Base-by-base conservation (phyloP, 2,113 vertebrate genomes). In the Boleophthalmus pectinirostris region DNA sequence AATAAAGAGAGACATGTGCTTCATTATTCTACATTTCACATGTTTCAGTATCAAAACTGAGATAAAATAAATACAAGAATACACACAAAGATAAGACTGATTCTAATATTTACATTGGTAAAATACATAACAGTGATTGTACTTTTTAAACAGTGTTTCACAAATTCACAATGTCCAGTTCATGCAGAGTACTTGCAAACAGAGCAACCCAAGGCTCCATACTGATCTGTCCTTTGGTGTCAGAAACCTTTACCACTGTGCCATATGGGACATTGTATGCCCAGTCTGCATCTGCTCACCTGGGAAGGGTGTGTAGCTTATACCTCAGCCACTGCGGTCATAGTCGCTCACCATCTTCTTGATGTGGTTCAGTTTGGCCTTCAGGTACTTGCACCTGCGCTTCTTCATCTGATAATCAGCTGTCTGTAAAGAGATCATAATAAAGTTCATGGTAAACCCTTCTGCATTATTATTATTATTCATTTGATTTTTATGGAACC, bases 261-360 rank as follows among this genome's bases (percentile, higher is more conserved):
- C 3, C 0, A 16, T 29, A 38, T 8, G 29, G 1, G 11, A 35
- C 33, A 16, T 1, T 60, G 72, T 77, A 23, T n/a, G 11, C 58
- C 56, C 0, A 54, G 72, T 75, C 25, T n/a, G 11, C 58, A 51
- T 53, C 35, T 57, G 67, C 67, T 12, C 16, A 18, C 12, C 5
- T 11, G 0, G 33, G 57, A 68, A 69, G 57, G 75, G n/a, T 0
- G 1, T 4, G 0, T 0, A 0, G 20, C 43, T 51, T 61, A 24
- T 58, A 0, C 0, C 57, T 92, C 79, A 94, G 58, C 74, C 78
- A 29, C 60, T 81, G 77, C 68, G 90, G 64, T 96, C 95, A 16
- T 91, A 97, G 49, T 97, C 92, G 25, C 90, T 91, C 57, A 97
- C 96, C 95, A 91, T 95, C 83, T 88, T 92, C 90, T 97, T 97